These are phyloP conservation scores for Azorinus chamasolen DNA, from an alignment of 2,888 invertebrate species.

Conservation along the genomic window DNA sequence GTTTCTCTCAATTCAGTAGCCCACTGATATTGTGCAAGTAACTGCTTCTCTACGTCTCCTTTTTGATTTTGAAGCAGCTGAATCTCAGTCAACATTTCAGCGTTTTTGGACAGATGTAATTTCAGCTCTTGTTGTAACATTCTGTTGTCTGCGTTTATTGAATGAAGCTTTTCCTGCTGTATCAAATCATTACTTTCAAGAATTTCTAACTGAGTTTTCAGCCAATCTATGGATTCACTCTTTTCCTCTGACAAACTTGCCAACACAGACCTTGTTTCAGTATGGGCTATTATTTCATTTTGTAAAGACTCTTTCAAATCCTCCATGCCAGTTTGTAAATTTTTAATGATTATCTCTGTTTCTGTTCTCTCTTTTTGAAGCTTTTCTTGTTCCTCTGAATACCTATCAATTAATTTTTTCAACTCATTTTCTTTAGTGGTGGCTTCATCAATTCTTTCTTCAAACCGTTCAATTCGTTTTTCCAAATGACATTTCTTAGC, in stretches of 20 bases:
- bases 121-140: background rate
- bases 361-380: slow-evolving; percentile 24
- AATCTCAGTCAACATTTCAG: background rate
- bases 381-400: slow-evolving; percentile 47
- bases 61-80: slow-evolving; percentile 7
- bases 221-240: slow-evolving; percentile 5
- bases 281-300: slow-evolving; percentile 46
- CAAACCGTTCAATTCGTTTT: slow-evolving; percentile 22
- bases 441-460: slow-evolving; percentile 51
- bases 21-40: slow-evolving; percentile 53
- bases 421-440: slow-evolving; percentile 46
- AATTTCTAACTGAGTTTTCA: slow-evolving; percentile 29
- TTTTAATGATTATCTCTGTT: background rate
- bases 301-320: slow-evolving; percentile 36
- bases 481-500: slow-evolving; percentile 5
- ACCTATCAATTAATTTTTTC: slow-evolving; percentile 40
- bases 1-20: slow-evolving; percentile 44
- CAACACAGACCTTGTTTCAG: slow-evolving; percentile 38
- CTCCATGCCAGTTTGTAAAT: slow-evolving; percentile 2
- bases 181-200: slow-evolving; percentile 17
- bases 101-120: background rate
- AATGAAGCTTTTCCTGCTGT: slow-evolving; percentile 1
- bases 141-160: background rate
- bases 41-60: slow-evolving; percentile 45
- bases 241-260: slow-evolving; percentile 34